These are phyloP conservation scores for Agrotis ipsilon DNA, from an alignment of 2,888 invertebrate species.

Conservation along the genomic window DNA sequence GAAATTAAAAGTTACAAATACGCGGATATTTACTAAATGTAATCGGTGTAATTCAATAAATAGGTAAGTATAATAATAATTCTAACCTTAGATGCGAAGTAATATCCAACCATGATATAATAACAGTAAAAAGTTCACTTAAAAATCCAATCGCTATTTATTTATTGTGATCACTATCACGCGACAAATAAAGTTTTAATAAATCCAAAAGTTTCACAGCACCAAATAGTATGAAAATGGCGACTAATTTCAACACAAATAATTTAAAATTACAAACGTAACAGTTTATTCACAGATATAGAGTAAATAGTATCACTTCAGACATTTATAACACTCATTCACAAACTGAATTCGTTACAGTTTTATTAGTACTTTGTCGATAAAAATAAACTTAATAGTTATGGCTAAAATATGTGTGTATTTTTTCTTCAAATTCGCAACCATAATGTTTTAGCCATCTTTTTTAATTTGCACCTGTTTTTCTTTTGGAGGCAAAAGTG, in stretches of 20 bases:
- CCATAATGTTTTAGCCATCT: slow-evolving; percentile 54
- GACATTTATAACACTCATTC: slow-evolving; percentile 57
- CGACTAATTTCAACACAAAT: slow-evolving; percentile 71
- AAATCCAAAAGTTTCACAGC: slow-evolving; percentile 71
- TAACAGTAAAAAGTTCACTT: slow-evolving; percentile 59
- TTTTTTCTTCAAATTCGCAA: slow-evolving; percentile 64
- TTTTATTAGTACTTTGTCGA: slow-evolving; percentile 45
- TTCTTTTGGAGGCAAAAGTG: slow-evolving; percentile 44
- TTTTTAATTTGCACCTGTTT: slow-evolving; percentile 45
- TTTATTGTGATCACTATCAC: slow-evolving; percentile 58
- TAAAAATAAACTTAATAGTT: slow-evolving; percentile 67
- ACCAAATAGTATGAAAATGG: slow-evolving; percentile 74
- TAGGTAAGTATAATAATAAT: slow-evolving; percentile 36
- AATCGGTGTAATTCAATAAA: slow-evolving; percentile 3
- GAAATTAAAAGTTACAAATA: too few relatives aligned
- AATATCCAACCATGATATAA: slow-evolving; percentile 74
- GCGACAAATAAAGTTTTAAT: slow-evolving; percentile 49
- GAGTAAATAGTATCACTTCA: slow-evolving; percentile 49
- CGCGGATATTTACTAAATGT: too few relatives aligned
- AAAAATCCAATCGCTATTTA: slow-evolving; percentile 46
- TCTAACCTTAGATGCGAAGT: slow-evolving; percentile 74
- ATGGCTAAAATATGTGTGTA: slow-evolving; percentile 44
- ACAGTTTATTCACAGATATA: slow-evolving; percentile 48
- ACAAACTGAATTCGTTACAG: slow-evolving; percentile 57
- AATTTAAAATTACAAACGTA: slow-evolving; percentile 56